Evolutionary conservation across 2,888 invertebrate genomes (phyloP).

Genomic region (Choreutis nemorana): DNA sequence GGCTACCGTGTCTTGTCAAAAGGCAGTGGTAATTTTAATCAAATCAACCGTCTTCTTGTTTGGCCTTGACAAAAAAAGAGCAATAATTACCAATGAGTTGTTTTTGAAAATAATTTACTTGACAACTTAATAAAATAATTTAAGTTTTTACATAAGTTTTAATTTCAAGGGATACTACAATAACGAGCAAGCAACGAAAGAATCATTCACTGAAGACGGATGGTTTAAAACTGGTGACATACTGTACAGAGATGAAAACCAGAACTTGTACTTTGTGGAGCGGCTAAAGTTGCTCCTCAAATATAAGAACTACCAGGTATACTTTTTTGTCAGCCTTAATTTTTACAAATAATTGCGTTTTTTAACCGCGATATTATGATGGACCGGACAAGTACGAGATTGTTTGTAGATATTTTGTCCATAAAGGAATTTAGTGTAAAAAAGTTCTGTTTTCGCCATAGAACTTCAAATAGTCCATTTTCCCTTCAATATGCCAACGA

Average conservation of each 20-base stretch:
- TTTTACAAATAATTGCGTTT: no score
- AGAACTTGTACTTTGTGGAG: conserved; percentile 54
- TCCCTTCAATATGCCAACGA: no score
- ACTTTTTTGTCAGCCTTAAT: background rate
- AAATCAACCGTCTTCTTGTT: background rate
- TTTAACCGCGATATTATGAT: no score
- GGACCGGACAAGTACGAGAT: background rate
- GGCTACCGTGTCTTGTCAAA: conserved; percentile 8
- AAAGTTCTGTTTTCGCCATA: conserved; percentile 6
- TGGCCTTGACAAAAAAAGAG: background rate
- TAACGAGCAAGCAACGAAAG: conserved; percentile 37
- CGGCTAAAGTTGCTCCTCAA: conserved; percentile 61
- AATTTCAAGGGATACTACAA: conserved; percentile 48
- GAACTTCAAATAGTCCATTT: no score
- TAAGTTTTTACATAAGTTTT: background rate
- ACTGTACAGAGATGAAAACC: conserved; percentile 52
- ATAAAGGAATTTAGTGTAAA: background rate
- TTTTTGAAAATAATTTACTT: no score
- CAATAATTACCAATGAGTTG: background rate
- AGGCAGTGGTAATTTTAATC: conserved; percentile 1
- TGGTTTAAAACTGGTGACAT: conserved; percentile 63
- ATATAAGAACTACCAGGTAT: conserved; percentile 54
- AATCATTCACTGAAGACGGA: conserved; percentile 41
- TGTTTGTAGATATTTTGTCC: background rate
- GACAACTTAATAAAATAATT: no score